A percentile compares a stretch with the other conserved stretches of the same genome.
Conservation (phyloP, 2,113 vertebrate genomes). For the Archilochus colubris region DNA sequence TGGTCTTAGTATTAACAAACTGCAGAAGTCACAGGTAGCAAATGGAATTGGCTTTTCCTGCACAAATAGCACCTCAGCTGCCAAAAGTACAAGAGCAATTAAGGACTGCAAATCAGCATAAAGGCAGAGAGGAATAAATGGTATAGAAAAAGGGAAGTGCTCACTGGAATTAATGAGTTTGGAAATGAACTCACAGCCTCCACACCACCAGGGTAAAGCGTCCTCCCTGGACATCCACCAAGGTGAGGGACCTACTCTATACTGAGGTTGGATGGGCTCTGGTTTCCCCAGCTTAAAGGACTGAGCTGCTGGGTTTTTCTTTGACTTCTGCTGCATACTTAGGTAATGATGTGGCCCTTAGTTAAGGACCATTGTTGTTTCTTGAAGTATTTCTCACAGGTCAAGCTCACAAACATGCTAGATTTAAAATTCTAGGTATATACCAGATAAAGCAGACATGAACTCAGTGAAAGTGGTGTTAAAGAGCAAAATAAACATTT, state of each 20-base stretch:
- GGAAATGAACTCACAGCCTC: neutral
- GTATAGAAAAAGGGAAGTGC: slow-evolving; percentile 20
- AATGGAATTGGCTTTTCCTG: neutral
- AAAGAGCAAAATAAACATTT: neutral
- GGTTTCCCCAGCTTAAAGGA: neutral
- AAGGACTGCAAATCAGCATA: slow-evolving; percentile 62
- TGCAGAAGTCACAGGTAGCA: neutral
- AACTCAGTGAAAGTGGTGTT: neutral
- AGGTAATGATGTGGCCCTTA: neutral
- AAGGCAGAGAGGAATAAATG: slow-evolving; percentile 49
- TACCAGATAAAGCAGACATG: neutral
- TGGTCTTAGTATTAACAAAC: neutral
- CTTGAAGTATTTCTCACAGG: neutral
- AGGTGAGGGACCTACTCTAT: neutral
- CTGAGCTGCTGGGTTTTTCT: neutral
- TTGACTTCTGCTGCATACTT: neutral
- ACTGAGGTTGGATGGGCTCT: rapidly evolving
- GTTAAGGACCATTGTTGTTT: neutral
- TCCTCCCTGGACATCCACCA: neutral
- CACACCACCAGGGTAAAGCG: rapidly evolving
- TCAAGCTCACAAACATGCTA: neutral
- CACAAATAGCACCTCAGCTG: slow-evolving; percentile 51
- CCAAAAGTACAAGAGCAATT: slow-evolving; percentile 66
- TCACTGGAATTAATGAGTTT: slow-evolving; percentile 57
- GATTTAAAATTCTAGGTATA: neutral